Base-by-base conservation (phyloP, 2,888 invertebrate species). In the Dicycla oo region DNA sequence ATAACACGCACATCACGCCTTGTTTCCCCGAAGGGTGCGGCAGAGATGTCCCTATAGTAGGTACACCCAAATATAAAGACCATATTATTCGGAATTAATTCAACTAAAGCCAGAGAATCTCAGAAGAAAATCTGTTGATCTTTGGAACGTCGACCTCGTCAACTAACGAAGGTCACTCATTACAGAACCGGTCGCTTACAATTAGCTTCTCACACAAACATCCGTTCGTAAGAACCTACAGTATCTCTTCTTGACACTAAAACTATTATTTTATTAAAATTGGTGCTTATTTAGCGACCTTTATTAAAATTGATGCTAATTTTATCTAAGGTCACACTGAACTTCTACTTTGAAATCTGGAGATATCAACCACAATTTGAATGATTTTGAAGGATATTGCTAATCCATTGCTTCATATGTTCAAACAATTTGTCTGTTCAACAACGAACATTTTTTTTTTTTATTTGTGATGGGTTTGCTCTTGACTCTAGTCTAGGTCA, bases 81-180 rank as follows among this genome's bases (percentile, higher is more conserved):
- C 3, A 11, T 0, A 0, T 7, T 51, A n/a, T 23, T 43, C 2
- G 26, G 18, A 34, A 53, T 26, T 26, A n/a, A 38, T 61, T 23
- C 13, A 20, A 70, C 30, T 51, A 56, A 56, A 66, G 5, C 51
- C 20, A 43, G 40, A 47, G 20, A 53, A 30, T 20, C 49, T 13
- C 18, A 40, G 20, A 57, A 56, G 54, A 58, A 70, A 81, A 64
- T 58, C 60, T 43, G 54, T 63, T 80, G 82, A 82, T 73, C 80
- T 80, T 80, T 80, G 78, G 63, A 80, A 20, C 79, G 38, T 49
- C 63, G 64, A 78, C 82, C 82, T 78, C 69, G 78, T 66, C 58
- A 78, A 49, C 60, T 43, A 47, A 64, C 38, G 66, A 78, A 82
- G 80, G 80, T 78, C 66, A 63, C 38, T 66, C n/a, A 76, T 81